Conservation (phyloP, 2,113 vertebrate genomes). For the Chamaetylas fuelleborni region DNA sequence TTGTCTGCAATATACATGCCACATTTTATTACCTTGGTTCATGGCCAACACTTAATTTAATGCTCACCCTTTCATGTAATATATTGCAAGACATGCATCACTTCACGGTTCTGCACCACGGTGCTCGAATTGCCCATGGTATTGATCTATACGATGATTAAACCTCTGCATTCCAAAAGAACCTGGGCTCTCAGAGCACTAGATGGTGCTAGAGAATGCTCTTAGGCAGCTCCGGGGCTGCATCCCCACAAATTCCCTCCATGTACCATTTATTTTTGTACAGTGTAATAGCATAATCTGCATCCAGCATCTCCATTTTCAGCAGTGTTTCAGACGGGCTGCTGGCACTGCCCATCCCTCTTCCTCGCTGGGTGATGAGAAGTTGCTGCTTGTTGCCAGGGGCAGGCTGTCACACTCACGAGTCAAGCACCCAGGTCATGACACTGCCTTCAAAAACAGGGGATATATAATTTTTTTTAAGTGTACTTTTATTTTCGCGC, state of each 20-base stretch:
- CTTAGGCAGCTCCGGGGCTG: neutral
- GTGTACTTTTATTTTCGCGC: neutral
- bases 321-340: neutral
- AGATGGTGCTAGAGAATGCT: conserved; percentile 67
- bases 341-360: neutral
- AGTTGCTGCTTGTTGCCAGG: neutral
- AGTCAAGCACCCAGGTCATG: neutral
- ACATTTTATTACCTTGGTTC: conserved; percentile 4
- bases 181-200: conserved; percentile 11
- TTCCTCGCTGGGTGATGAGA: neutral
- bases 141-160: neutral
- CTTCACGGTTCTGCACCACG: neutral
- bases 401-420: neutral
- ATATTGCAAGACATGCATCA: conserved; percentile 9
- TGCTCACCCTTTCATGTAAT: neutral
- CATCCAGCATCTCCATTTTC: neutral
- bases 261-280: neutral
- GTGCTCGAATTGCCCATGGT: neutral
- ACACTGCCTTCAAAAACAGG: neutral
- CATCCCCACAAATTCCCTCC: neutral
- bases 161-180: neutral
- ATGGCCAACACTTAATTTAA: neutral
- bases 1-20: conserved; percentile 9
- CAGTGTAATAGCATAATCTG: neutral
- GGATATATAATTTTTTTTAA: neutral